A percentile compares a stretch with the other conserved stretches of the same genome.
Conservation (phyloP, 1,140 invertebrate genomes). For the Rhagoletis zephyria region DNA sequence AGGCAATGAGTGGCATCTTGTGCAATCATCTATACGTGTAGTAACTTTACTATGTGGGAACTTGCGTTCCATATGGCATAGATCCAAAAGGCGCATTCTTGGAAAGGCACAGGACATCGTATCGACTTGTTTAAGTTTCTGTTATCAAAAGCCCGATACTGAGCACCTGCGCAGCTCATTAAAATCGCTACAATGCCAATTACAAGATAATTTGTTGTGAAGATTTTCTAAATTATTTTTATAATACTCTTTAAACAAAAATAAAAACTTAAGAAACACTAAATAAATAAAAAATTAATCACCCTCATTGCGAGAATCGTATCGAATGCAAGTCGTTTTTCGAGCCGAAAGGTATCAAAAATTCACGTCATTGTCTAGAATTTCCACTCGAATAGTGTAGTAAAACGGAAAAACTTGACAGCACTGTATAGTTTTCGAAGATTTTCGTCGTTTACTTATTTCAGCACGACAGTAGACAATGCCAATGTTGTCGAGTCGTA, state of each 20-base stretch:
- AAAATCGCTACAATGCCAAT: slow-evolving; percentile 71
- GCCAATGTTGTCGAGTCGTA: too few relatives aligned
- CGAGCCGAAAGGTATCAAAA: too few relatives aligned
- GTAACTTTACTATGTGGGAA: slow-evolving; percentile 76
- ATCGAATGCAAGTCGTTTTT: too few relatives aligned
- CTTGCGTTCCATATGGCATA: slow-evolving; percentile 63
- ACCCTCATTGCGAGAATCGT: too few relatives aligned
- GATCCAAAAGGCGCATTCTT: slow-evolving; percentile 76
- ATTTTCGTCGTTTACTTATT: too few relatives aligned
- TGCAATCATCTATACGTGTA: slow-evolving; percentile 80
- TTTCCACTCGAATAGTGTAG: too few relatives aligned
- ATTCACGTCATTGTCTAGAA: too few relatives aligned
- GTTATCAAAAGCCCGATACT: slow-evolving; percentile 81
- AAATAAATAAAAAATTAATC: too few relatives aligned
- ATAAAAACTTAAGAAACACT: neutral
- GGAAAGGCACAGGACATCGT: slow-evolving; percentile 80
- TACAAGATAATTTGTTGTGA: slow-evolving; percentile 62
- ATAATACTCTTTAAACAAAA: slow-evolving; percentile 20
- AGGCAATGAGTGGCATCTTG: slow-evolving; percentile 85
- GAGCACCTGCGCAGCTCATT: slow-evolving; percentile 70
- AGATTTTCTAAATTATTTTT: slow-evolving; percentile 1
- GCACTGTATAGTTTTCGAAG: too few relatives aligned
- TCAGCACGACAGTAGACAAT: too few relatives aligned
- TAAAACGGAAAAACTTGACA: too few relatives aligned
- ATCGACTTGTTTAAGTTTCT: slow-evolving; percentile 78